Percentiles rank a stretch among this genome's conserved stretches.
Evolutionary conservation across 2,888 invertebrate species (phyloP).

Genomic region (Acrobeloides nanus): DNA sequence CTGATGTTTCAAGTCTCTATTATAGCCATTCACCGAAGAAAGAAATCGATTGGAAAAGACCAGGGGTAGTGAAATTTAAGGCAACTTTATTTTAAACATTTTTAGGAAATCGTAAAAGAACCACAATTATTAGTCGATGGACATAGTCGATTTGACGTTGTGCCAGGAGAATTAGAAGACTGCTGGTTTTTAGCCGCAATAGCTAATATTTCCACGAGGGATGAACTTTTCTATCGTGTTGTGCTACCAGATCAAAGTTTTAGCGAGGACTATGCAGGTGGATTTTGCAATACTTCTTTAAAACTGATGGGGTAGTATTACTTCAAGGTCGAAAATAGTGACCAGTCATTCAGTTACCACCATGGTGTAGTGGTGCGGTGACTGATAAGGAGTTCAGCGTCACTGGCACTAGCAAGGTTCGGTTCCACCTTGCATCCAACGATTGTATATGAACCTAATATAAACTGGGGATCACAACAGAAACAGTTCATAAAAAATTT

Average conservation of each 20-base stretch:
- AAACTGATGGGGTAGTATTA: too few relatives aligned
- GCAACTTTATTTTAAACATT: not conserved
- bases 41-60: conserved; percentile 68
- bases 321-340: too few relatives aligned
- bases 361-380: too few relatives aligned
- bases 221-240: conserved; percentile 79
- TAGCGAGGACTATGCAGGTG: conserved; percentile 73
- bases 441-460: too few relatives aligned
- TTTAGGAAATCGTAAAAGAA: conserved; percentile 71
- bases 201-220: conserved; percentile 80
- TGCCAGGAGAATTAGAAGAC: conserved; percentile 51
- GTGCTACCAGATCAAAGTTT: conserved; percentile 87
- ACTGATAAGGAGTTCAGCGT: too few relatives aligned
- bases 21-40: conserved; percentile 76
- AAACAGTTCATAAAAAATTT: too few relatives aligned
- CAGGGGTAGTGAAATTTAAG: not conserved
- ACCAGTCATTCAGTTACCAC: too few relatives aligned
- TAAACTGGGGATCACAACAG: too few relatives aligned
- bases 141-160: conserved; percentile 90
- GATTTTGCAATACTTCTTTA: too few relatives aligned
- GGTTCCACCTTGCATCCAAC: too few relatives aligned
- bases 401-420: too few relatives aligned
- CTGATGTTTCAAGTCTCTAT: conserved; percentile 71
- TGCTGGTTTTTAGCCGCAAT: conserved; percentile 65
- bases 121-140: conserved; percentile 89